These are phyloP conservation scores for Hybognathus amarus DNA, from an alignment of 2,797 vertebrate genomes.

Conservation along the genomic window DNA sequence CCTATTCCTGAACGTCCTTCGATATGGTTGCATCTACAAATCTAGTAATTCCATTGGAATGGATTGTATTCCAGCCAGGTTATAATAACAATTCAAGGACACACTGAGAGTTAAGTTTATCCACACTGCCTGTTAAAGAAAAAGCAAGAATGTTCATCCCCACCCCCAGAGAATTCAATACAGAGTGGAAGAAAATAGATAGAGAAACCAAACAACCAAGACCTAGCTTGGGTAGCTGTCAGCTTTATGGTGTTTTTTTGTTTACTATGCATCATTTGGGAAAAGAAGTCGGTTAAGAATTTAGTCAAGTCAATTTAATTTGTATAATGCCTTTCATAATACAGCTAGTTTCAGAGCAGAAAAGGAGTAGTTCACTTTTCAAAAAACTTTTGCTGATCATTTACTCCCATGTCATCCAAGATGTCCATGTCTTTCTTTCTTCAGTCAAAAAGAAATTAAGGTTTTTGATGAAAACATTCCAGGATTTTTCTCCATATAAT, in stretches of 20 bases:
- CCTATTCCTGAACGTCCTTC: neutral
- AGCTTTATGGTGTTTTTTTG: constrained; percentile 17
- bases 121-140: neutral
- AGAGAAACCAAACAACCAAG: constrained; percentile 53
- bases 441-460: no score
- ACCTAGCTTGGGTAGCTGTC: constrained; percentile 20
- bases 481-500: no score
- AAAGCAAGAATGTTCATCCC: constrained; percentile 47
- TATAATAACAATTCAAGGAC: neutral
- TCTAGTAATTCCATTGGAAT: neutral
- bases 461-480: no score
- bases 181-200: constrained; percentile 60
- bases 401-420: no score
- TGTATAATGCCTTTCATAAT: neutral
- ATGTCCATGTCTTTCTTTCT: no score
- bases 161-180: constrained; percentile 63
- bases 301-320: constrained; percentile 2
- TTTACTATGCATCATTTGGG: neutral
- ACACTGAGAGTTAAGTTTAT: constrained; percentile 21
- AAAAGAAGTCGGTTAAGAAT: neutral
- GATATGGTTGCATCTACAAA: neutral
- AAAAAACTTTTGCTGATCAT: no score
- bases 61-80: constrained; percentile 10
- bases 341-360: neutral
- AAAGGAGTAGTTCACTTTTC: neutral